Conservation (phyloP, 2,113 vertebrate genomes). For the Neomonachus schauinslandi region DNA sequence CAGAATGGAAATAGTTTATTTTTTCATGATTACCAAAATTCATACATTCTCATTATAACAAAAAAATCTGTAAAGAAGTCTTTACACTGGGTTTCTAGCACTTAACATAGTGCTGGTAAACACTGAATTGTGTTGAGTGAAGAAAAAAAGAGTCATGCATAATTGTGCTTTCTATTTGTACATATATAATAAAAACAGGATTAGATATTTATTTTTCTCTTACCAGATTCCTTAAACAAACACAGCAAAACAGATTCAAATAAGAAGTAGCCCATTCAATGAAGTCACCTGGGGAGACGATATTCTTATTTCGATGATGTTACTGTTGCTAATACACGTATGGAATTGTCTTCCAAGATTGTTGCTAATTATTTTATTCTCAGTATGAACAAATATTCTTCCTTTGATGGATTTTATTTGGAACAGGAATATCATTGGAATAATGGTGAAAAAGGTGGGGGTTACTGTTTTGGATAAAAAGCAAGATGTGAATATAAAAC, state of each 20-base stretch:
- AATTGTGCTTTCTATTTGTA: background rate
- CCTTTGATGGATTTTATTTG: conserved; percentile 26
- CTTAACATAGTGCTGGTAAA: background rate
- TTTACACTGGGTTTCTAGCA: background rate
- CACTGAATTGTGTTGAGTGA: background rate
- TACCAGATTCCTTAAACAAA: background rate
- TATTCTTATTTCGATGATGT: background rate
- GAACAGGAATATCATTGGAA: background rate
- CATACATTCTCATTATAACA: background rate
- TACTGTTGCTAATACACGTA: background rate
- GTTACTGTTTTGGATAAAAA: conserved; percentile 37
- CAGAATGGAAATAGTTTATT: background rate
- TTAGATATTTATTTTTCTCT: conserved; percentile 4
- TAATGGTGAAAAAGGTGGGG: background rate
- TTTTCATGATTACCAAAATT: conserved; percentile 12
- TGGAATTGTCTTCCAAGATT: background rate
- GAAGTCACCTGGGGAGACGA: background rate
- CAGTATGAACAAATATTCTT: background rate
- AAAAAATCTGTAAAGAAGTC: conserved; percentile 21
- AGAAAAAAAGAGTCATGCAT: background rate
- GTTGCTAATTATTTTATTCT: conserved; percentile 40
- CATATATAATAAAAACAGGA: background rate
- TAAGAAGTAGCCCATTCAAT: background rate
- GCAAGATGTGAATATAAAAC: background rate
- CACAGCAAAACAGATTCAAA: background rate